Evolutionary conservation across 2,797 vertebrate species (phyloP).

Genomic region (Furcifer pardalis): DNA sequence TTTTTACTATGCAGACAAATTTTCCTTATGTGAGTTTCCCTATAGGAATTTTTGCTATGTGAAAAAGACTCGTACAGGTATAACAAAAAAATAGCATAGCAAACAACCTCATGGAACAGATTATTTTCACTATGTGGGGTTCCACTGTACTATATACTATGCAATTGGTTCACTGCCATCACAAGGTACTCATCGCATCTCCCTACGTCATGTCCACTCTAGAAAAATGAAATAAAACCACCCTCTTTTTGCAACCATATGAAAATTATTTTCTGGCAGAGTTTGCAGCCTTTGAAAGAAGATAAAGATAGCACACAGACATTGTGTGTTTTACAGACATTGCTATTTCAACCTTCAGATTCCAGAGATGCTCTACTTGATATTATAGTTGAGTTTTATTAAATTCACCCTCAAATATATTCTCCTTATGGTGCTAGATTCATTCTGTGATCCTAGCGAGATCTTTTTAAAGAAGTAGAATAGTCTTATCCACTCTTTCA

Average conservation of each 20-base stretch:
- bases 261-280: background rate
- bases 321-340: background rate
- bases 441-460: conserved; percentile 56
- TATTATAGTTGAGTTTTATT: background rate
- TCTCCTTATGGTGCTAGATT: conserved; percentile 51
- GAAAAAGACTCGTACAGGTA: too few relatives aligned
- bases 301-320: background rate
- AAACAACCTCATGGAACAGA: too few relatives aligned
- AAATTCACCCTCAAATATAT: conserved; percentile 41
- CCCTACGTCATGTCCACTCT: background rate
- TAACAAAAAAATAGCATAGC: too few relatives aligned
- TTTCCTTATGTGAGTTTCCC: too few relatives aligned
- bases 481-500: conserved; percentile 56
- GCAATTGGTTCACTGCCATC: background rate
- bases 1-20: too few relatives aligned
- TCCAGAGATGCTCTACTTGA: background rate
- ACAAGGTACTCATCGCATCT: background rate
- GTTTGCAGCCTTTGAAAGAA: background rate
- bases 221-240: background rate
- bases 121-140: too few relatives aligned
- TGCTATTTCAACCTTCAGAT: background rate
- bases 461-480: conserved; percentile 60
- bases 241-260: background rate
- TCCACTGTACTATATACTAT: too few relatives aligned
- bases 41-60: too few relatives aligned